These are phyloP conservation scores for Parazoanthus swiftii DNA, from an alignment of 92 coral and sea anemone species.

Conservation along the genomic window DNA sequence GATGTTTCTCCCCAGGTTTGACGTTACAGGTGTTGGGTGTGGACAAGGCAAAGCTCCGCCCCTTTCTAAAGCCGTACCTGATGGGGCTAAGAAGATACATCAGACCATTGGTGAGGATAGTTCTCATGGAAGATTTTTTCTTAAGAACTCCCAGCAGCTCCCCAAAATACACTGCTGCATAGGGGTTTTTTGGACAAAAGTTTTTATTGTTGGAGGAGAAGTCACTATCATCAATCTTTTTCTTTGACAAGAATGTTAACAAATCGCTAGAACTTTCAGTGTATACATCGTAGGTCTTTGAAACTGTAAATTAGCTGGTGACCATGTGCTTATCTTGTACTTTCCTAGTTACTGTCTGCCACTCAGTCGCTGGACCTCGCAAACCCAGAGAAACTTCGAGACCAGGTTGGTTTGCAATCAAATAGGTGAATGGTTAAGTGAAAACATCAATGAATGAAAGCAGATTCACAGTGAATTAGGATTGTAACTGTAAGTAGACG, in stretches of 20 bases:
- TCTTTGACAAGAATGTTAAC: too few relatives aligned
- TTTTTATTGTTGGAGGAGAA: too few relatives aligned
- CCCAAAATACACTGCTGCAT: too few relatives aligned
- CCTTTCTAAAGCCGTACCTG: conserved; percentile 62
- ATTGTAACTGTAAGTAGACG: neutral
- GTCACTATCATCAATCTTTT: too few relatives aligned
- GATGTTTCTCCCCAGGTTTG: conserved; percentile 54
- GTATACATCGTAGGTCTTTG: too few relatives aligned
- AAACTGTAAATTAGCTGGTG: neutral
- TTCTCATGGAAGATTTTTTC: neutral
- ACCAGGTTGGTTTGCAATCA: conserved; percentile 57
- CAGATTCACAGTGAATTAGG: too few relatives aligned
- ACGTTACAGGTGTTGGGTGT: conserved; percentile 63
- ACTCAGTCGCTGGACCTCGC: conserved; percentile 66
- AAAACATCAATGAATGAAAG: too few relatives aligned
- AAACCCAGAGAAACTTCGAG: conserved; percentile 69
- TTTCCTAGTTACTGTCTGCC: conserved; percentile 59
- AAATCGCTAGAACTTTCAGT: too few relatives aligned
- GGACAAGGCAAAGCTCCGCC: conserved; percentile 62
- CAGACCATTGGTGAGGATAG: conserved; percentile 70
- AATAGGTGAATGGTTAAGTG: neutral
- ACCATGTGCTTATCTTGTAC: neutral
- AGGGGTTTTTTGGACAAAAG: too few relatives aligned
- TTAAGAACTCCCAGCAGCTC: too few relatives aligned
- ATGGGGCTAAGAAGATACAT: conserved; percentile 50